Evolutionary conservation across 2,888 invertebrate genomes (phyloP).

Genomic region (Cheilosia soror): DNA sequence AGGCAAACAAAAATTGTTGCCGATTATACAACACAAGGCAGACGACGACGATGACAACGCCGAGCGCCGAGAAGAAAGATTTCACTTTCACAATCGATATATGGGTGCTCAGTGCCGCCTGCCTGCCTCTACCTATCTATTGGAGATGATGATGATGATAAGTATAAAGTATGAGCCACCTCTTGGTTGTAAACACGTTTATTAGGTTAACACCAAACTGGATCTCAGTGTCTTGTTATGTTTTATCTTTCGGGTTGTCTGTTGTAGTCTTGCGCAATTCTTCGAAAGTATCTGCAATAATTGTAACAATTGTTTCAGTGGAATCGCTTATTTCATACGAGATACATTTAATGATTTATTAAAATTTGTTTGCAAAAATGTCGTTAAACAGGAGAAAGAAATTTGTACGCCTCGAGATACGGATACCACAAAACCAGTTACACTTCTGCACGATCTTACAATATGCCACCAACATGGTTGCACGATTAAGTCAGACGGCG

Average conservation of each 20-base stretch:
- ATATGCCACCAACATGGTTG: constrained; percentile 58
- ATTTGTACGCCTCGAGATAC: constrained; percentile 20
- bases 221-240: constrained; percentile 37
- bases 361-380: constrained; percentile 24
- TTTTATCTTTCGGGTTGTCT: constrained; percentile 3
- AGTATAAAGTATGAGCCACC: constrained; percentile 21
- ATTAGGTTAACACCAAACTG: constrained; percentile 59
- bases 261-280: constrained; percentile 65
- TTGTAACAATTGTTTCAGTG: constrained; percentile 8
- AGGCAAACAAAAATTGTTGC: constrained; percentile 29
- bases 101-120: constrained; percentile 20
- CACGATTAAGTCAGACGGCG: constrained; percentile 63
- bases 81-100: constrained; percentile 72
- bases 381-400: constrained; percentile 48
- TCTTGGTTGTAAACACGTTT: constrained; percentile 51
- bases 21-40: constrained; percentile 66
- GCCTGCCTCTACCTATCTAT: constrained; percentile 23
- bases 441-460: constrained; percentile 54
- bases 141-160: constrained; percentile 37
- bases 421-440: constrained; percentile 48
- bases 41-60: constrained; percentile 1
- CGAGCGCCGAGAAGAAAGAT: constrained; percentile 46
- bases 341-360: constrained; percentile 46
- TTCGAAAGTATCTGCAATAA: constrained; percentile 40
- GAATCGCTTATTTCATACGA: too few relatives aligned